These are phyloP conservation scores for Nannobrachium achirus DNA, from an alignment of 2,113 vertebrate genomes.

Conservation along the genomic window DNA sequence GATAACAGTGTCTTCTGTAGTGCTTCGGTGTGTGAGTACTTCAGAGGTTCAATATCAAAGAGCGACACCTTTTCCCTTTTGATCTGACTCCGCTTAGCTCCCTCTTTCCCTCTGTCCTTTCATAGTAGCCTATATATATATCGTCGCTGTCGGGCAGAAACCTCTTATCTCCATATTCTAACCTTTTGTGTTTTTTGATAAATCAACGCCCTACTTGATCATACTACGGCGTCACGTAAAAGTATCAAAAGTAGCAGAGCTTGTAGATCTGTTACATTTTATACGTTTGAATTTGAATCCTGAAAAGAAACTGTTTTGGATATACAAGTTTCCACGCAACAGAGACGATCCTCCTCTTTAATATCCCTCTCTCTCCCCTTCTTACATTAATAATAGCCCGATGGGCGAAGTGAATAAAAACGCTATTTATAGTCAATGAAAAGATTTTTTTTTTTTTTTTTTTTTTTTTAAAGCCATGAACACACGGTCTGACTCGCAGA, in stretches of 20 bases:
- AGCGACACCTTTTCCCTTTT: slow-evolving; percentile 46
- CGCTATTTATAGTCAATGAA: slow-evolving; percentile 72
- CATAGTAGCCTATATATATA: slow-evolving; percentile 6
- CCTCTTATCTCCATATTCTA: no score
- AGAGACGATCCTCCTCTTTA: slow-evolving; percentile 21
- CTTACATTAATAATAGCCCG: slow-evolving; percentile 66
- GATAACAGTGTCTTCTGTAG: slow-evolving; percentile 42
- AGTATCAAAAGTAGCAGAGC: no score
- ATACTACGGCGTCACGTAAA: no score
- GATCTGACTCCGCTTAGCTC: slow-evolving; percentile 53
- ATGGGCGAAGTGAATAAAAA: slow-evolving; percentile 48
- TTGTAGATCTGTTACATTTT: no score
- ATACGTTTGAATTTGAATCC: no score
- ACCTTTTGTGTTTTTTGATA: no score
- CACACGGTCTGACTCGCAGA: slow-evolving; percentile 62
- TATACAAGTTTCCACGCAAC: no score
- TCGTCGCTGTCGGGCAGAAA: no score
- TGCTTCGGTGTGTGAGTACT: slow-evolving; percentile 25
- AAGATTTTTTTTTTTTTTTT: slow-evolving; percentile 67
- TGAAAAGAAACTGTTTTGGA: no score
- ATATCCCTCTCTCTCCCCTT: slow-evolving; percentile 27
- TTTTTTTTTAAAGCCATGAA: slow-evolving; percentile 58
- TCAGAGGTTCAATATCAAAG: slow-evolving; percentile 56
- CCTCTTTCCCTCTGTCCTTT: slow-evolving; percentile 33
- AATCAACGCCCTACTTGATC: no score